A percentile compares a stretch with the other conserved stretches of the same genome.
These are phyloP conservation scores for Pandemis corylana DNA, from an alignment of 2,888 invertebrate species.

Conservation along the genomic window DNA sequence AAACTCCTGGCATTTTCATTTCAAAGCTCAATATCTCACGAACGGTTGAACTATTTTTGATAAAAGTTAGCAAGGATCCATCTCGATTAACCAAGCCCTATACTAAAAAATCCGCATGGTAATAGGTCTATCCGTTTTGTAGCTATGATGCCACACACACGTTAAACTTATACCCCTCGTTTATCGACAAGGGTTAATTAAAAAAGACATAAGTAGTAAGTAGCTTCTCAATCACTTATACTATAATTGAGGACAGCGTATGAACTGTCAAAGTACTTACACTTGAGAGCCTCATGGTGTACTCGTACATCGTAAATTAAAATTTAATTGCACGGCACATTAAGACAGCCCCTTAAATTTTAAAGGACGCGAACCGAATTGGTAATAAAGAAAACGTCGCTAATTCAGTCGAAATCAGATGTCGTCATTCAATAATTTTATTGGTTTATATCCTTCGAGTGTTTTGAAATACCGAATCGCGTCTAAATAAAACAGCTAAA, in stretches of 20 bases:
- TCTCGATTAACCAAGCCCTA: too few species aligned
- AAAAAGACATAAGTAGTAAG: too few species aligned
- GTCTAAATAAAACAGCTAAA: background rate
- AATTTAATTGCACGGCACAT: slow-evolving; percentile 31
- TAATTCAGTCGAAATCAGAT: slow-evolving; percentile 32
- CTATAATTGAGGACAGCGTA: slow-evolving; percentile 13
- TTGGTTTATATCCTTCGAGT: background rate
- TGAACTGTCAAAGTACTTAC: slow-evolving; percentile 4
- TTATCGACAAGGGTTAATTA: too few species aligned
- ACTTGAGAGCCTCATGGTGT: slow-evolving; percentile 18
- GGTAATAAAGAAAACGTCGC: slow-evolving; percentile 24
- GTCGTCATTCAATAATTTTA: slow-evolving; percentile 21
- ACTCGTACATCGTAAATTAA: slow-evolving; percentile 31
- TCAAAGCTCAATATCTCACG: too few species aligned
- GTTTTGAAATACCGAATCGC: background rate
- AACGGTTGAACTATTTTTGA: too few species aligned
- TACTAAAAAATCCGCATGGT: too few species aligned
- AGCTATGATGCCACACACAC: too few species aligned
- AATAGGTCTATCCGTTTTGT: too few species aligned
- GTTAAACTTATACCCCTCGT: too few species aligned
- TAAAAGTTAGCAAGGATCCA: too few species aligned
- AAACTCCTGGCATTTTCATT: too few species aligned
- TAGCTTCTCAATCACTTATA: background rate
- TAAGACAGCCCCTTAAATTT: slow-evolving; percentile 33
- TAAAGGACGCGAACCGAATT: slow-evolving; percentile 28